Percentiles rank a stretch among this genome's conserved stretches.
These are phyloP conservation scores for Heloderma charlesbogerti DNA, from an alignment of 2,113 vertebrate species.

Conservation along the genomic window DNA sequence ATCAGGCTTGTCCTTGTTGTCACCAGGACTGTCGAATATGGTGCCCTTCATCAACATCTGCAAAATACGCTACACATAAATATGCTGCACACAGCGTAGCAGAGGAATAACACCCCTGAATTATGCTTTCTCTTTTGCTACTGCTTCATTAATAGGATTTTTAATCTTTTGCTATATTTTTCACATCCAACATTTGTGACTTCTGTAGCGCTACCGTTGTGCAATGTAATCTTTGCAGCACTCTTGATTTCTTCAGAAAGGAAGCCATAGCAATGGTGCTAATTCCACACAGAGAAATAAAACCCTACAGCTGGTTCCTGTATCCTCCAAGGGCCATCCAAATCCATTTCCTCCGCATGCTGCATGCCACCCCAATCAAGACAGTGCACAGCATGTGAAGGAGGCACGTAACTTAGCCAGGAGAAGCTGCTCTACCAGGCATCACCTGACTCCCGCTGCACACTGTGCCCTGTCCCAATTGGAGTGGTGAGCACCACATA, in stretches of 20 bases:
- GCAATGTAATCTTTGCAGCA: constrained; percentile 53
- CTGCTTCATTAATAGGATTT: constrained; percentile 60
- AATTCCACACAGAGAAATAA: background rate
- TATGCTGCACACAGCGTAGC: constrained; percentile 39
- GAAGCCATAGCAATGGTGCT: constrained; percentile 31
- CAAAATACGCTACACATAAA: background rate
- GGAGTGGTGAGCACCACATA: too few relatives aligned
- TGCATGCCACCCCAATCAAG: too few relatives aligned
- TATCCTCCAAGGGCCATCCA: too few relatives aligned
- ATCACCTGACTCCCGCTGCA: too few relatives aligned
- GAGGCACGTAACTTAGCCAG: too few relatives aligned
- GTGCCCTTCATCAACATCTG: constrained; percentile 22
- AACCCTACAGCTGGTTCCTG: background rate
- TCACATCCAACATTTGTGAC: constrained; percentile 68
- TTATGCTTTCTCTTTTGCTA: constrained; percentile 61
- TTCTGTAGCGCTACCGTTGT: constrained; percentile 11
- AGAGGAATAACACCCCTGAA: constrained; percentile 60
- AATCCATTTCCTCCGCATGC: too few relatives aligned
- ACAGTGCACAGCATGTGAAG: too few relatives aligned
- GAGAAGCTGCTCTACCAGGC: too few relatives aligned
- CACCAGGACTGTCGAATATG: background rate
- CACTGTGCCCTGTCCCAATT: too few relatives aligned
- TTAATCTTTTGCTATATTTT: constrained; percentile 67
- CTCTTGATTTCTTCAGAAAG: constrained; percentile 71
- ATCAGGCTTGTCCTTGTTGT: constrained; percentile 31